Percentiles rank a stretch among this genome's conserved stretches.
Conservation (phyloP, 2,797 vertebrate species). For the Graptemys geographica region DNA sequence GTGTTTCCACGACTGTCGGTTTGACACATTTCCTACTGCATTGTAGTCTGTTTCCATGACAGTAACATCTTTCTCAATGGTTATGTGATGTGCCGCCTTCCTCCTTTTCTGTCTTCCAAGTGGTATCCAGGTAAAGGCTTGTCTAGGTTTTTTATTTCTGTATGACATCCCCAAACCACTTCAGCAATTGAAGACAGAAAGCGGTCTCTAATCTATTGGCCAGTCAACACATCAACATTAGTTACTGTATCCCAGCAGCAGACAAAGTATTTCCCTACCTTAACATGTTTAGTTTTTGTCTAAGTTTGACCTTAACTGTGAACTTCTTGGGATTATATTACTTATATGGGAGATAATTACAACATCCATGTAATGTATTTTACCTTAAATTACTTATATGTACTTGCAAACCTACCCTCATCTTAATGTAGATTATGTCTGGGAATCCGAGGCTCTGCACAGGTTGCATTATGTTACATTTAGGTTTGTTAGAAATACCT, state of each 20-base stretch:
- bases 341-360: not conserved
- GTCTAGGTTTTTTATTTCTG: not conserved
- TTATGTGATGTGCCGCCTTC: not conserved
- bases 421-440: not conserved
- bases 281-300: not conserved
- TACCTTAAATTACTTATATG: not conserved
- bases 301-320: not conserved
- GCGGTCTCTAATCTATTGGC: not conserved
- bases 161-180: not conserved
- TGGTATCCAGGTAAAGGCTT: not conserved
- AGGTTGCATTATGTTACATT: not conserved
- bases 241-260: not conserved
- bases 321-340: not conserved
- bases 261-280: not conserved
- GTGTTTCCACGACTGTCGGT: not conserved
- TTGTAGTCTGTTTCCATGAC: not conserved
- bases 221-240: not conserved
- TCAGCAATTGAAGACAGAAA: not conserved
- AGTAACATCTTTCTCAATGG: not conserved
- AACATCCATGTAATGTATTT: not conserved
- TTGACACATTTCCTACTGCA: not conserved
- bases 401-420: not conserved
- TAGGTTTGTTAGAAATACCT: conserved; percentile 35
- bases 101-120: not conserved
- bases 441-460: accelerated